Evolutionary conservation across 2,888 invertebrate genomes (phyloP).

Genomic region (Drosophila testacea): DNA sequence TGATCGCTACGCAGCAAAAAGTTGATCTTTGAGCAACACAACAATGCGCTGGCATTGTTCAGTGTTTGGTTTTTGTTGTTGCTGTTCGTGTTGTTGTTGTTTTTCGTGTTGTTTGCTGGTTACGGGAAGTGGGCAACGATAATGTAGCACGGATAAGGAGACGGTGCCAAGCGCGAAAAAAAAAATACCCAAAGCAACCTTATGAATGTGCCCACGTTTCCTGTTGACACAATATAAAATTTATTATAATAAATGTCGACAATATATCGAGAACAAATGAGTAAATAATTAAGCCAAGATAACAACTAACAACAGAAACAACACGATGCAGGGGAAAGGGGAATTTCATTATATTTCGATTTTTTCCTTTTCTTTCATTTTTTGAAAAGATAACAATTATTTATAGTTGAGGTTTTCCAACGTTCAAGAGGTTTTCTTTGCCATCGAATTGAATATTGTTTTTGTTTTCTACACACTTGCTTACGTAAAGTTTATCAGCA

Average conservation of each 20-base stretch:
- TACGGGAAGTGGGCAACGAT: constrained; percentile 67
- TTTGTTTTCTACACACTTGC: constrained; percentile 18
- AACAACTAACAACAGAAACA: constrained; percentile 33
- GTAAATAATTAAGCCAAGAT: constrained; percentile 59
- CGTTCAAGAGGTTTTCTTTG: constrained; percentile 50
- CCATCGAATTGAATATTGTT: constrained; percentile 42
- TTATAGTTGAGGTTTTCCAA: constrained; percentile 47
- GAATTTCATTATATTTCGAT: constrained; percentile 11
- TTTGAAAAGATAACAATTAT: constrained; percentile 26
- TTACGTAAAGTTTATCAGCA: constrained; percentile 68
- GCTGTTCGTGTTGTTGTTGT: constrained; percentile 1
- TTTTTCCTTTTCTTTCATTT: constrained; percentile 1
- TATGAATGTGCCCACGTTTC: constrained; percentile 68
- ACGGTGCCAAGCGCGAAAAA: constrained; percentile 51
- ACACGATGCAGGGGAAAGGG: constrained; percentile 2
- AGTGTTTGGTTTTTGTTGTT: background rate
- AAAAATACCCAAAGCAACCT: constrained; percentile 41
- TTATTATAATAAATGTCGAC: constrained; percentile 16
- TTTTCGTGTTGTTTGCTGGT: constrained; percentile 12
- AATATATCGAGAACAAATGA: constrained; percentile 46
- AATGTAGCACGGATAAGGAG: constrained; percentile 51
- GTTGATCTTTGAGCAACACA: constrained; percentile 53
- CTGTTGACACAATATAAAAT: constrained; percentile 66
- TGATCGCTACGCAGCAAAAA: constrained; percentile 12
- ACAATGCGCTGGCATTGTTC: constrained; percentile 60